phyloP scores from a whole-genome alignment of 2,797 vertebrate species.

The Antennarius maculatus region DNA sequence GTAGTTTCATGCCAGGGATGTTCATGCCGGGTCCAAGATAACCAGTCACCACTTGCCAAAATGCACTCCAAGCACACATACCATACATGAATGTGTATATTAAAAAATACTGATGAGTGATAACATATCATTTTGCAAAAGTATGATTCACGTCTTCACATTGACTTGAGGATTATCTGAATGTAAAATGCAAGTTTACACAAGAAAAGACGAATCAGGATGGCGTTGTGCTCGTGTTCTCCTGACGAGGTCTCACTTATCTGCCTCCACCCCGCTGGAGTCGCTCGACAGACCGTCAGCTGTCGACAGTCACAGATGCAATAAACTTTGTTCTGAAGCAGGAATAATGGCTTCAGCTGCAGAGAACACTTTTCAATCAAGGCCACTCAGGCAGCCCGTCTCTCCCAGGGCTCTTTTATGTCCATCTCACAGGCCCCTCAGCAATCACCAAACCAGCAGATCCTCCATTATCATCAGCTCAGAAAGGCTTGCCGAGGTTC shows the following conservation, averaged over 20 bases:
- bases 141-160: not conserved
- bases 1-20: not conserved
- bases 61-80: too few relatives aligned
- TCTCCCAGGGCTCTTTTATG: conserved; percentile 29
- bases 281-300: conserved; percentile 1
- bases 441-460: conserved; percentile 35
- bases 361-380: conserved; percentile 48
- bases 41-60: too few relatives aligned
- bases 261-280: not conserved
- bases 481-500: conserved; percentile 7
- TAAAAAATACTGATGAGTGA: not conserved
- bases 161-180: not conserved
- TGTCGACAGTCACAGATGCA: conserved; percentile 19
- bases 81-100: too few relatives aligned
- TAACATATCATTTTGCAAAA: not conserved
- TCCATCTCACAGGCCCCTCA: conserved; percentile 22
- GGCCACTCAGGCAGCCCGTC: conserved; percentile 16
- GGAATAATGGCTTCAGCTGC: conserved; percentile 17
- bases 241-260: not conserved
- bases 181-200: not conserved
- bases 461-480: conserved; percentile 33
- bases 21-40: too few relatives aligned
- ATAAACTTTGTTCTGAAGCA: not conserved
- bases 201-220: not conserved
- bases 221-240: not conserved